A percentile compares a stretch with the other conserved stretches of the same genome.
These are phyloP conservation scores for Thinocorus orbignyianus DNA, from an alignment of 2,113 vertebrate genomes.

Conservation along the genomic window DNA sequence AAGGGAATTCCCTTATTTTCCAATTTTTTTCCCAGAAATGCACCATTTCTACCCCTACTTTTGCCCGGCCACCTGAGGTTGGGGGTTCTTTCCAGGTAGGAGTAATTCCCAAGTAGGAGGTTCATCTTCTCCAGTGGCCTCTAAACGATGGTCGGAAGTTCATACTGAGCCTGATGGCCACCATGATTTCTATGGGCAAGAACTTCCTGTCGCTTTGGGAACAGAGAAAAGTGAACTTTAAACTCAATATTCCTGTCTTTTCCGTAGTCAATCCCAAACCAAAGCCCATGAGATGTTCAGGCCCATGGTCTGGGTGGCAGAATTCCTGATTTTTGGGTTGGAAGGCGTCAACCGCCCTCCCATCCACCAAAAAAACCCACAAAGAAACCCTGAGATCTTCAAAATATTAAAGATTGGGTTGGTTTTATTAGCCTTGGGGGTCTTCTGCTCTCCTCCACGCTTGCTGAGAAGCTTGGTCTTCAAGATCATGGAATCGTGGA, in stretches of 20 bases:
- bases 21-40: background rate
- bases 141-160: rapidly evolving
- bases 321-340: background rate
- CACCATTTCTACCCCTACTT: background rate
- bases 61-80: background rate
- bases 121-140: background rate
- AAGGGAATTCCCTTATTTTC: background rate
- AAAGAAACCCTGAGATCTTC: background rate
- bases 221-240: background rate
- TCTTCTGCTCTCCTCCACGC: background rate
- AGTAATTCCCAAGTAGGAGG: too few relatives aligned
- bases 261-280: rapidly evolving
- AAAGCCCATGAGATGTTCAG: background rate
- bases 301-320: background rate
- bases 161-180: rapidly evolving
- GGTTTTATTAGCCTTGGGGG: background rate
- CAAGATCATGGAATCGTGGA: too few relatives aligned
- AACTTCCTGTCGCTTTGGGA: background rate
- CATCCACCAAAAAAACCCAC: background rate
- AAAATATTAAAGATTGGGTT: background rate
- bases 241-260: background rate
- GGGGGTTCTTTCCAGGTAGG: background rate
- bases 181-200: too few relatives aligned
- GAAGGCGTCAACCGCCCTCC: background rate
- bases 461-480: background rate